Evolutionary conservation across 2,797 vertebrate species (phyloP), one percentile per base, ranked within the genome.

Genomic region (Petrocephalus sullivani): DNA sequence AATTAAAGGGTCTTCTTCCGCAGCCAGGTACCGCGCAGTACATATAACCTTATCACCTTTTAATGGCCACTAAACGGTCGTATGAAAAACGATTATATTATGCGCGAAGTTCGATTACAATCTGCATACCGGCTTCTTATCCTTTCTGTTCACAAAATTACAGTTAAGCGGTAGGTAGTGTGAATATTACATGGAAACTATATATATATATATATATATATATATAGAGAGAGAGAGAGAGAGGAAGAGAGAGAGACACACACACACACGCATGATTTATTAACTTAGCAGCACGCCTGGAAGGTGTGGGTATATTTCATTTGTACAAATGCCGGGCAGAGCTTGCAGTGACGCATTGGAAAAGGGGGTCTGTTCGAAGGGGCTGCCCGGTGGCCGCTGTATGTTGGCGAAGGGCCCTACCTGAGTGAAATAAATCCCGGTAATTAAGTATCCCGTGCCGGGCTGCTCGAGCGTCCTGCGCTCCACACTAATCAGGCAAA

Each of bases 401-500:
- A 49, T 81, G 53, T 33, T 85, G 51, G 51, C 53, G 56, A 33
- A 57, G 56, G 51, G 54, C 84, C 56, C 81, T 83, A 46, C 84
- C 54, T 37, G 54, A 60, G 84, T 86, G 16, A 86, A 86, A 86
- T 58, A 86, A 86, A 86, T 58, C 51, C 9, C 54, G 84, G 28
- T 58, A 60, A 86, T 86, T 54, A 86, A 60, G 84, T 16, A 41
- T 28, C 84, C 54, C 54, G 54, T 86, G 84, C 84, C 21, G 54
- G 84, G 56, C 51, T 51, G 0, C 49, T 83, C 7, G 12, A 21
- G 81, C 81, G 81, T 53, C 46, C 81, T 83, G 49, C 81, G 84
- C 33, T 37, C 84, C 84, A 86, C 84, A 86, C 84, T 86, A 86
- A 86, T 86, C 84, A 58, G 56, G 54, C 56, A 86, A 86, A 86